Base-by-base conservation (phyloP, 2,888 invertebrate species). In the Nomada ruficornis region DNA sequence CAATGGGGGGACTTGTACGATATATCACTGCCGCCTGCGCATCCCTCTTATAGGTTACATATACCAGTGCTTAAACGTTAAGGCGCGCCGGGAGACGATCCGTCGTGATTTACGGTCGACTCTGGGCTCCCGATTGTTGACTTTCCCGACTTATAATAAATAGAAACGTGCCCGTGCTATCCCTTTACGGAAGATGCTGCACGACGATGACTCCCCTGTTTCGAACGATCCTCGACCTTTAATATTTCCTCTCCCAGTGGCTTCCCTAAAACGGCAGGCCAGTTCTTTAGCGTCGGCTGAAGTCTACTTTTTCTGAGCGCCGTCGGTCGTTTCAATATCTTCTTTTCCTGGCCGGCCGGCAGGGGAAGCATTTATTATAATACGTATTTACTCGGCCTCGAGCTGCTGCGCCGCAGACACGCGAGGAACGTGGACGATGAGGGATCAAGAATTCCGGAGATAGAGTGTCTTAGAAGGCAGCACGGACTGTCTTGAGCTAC, bases 11-110 rank as follows among this genome's bases (percentile, higher is more conserved):
- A 78, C 80, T 70, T 60, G 69, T 77, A 79, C 84, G 84, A 88
- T 88, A 84, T 85, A 89, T 88, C 89, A 88, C 74, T 78, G 83
- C 76, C 82, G 69, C 77, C 80, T 83, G 71, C 77, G 80, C 83
- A 85, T 85, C 86, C 82, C 79, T 83, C 84, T 86, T 80, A 79
- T 73, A 83, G 85, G 62, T 87, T 78, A 74, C 75, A 63, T 70
- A 77, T 55, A 82, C 70, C 71, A 44, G 63, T 77, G 54, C 75
- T 79, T 80, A 82, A 76, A 20, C 71, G 83, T 74, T 68, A 69
- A 84, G 75, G 77, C 79, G 71, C 62, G 78, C 73, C 67, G 52
- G 55, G 60, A 59, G 79, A 85, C 76, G 80, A 78, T 60, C 57
- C 71, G 13, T 44, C 62, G 80, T 85, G 85, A 85, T 85, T 85